Evolutionary conservation across 1,140 invertebrate species (phyloP).

Genomic region (Bradynema listronoti): DNA sequence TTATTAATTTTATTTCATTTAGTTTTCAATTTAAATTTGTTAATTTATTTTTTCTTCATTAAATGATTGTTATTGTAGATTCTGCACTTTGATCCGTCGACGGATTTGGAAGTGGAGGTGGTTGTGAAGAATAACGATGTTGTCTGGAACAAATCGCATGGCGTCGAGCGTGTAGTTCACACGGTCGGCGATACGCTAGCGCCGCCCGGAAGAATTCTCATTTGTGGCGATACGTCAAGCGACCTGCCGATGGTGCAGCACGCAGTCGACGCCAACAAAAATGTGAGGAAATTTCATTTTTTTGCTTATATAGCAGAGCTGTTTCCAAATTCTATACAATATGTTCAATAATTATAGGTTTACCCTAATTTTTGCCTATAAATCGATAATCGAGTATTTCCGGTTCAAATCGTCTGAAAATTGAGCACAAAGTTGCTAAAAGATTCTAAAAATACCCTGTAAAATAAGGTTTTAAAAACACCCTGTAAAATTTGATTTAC

Average conservation of each 20-base stretch:
- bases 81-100: constrained; percentile 52
- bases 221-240: constrained; percentile 53
- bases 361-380: too few relatives aligned
- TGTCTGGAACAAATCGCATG: constrained; percentile 57
- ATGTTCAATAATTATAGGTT: too few relatives aligned
- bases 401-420: too few relatives aligned
- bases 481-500: too few relatives aligned
- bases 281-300: too few relatives aligned
- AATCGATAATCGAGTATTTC: too few relatives aligned
- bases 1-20: constrained; percentile 8
- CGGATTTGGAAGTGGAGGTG: constrained; percentile 52
- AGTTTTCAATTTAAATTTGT: constrained; percentile 2
- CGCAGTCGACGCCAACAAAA: constrained; percentile 19
- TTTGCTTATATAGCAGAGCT: too few relatives aligned
- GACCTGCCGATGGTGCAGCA: constrained; percentile 51
- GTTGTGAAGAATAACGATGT: constrained; percentile 46
- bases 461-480: too few relatives aligned
- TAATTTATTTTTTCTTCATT: constrained; percentile 4
- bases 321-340: too few relatives aligned
- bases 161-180: constrained; percentile 45
- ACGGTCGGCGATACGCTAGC: constrained; percentile 43
- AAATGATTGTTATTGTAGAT: constrained; percentile 28
- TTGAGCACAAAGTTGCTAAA: too few relatives aligned
- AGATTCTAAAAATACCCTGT: too few relatives aligned
- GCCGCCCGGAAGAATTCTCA: constrained; percentile 41